Evolutionary conservation across 2,888 invertebrate species (phyloP).

Genomic region (Drosophila prolongata): DNA sequence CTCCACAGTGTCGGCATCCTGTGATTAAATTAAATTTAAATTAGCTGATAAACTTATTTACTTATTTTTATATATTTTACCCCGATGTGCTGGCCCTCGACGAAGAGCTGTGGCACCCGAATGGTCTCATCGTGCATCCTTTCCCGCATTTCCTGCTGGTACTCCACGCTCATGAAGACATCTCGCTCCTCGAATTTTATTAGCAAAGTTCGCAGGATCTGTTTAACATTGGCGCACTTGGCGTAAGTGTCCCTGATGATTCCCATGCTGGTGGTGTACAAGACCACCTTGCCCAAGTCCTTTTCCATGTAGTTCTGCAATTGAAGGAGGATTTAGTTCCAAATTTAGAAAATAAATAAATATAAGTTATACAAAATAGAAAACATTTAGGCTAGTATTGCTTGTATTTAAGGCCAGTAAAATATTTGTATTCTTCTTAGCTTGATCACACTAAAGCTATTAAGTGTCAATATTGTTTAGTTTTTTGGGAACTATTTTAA

Average conservation of each 20-base stretch:
- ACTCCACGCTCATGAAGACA: constrained; percentile 95
- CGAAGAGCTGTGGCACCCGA: constrained; percentile 95
- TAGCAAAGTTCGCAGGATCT: constrained; percentile 95
- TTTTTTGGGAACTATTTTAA: no score
- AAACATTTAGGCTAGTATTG: no score
- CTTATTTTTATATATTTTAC: constrained; percentile 10
- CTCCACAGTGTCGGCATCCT: constrained; percentile 94
- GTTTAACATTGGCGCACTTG: constrained; percentile 95
- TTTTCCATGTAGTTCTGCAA: constrained; percentile 94
- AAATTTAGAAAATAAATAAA: not conserved
- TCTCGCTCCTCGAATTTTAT: constrained; percentile 97
- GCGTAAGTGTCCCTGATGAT: constrained; percentile 96
- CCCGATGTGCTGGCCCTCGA: constrained; percentile 97
- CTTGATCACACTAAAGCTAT: no score
- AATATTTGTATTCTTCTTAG: no score
- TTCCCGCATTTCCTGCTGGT: constrained; percentile 94
- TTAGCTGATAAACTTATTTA: not conserved
- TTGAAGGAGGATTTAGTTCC: not conserved
- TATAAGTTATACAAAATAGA: not conserved
- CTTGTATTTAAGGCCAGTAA: no score
- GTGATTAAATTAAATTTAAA: not conserved
- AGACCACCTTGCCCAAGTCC: constrained; percentile 95
- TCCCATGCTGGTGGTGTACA: constrained; percentile 97
- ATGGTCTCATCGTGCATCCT: constrained; percentile 91
- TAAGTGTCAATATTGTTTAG: no score